phyloP scores from a whole-genome alignment of 2,797 vertebrate genomes.

The Echiichthys vipera region DNA sequence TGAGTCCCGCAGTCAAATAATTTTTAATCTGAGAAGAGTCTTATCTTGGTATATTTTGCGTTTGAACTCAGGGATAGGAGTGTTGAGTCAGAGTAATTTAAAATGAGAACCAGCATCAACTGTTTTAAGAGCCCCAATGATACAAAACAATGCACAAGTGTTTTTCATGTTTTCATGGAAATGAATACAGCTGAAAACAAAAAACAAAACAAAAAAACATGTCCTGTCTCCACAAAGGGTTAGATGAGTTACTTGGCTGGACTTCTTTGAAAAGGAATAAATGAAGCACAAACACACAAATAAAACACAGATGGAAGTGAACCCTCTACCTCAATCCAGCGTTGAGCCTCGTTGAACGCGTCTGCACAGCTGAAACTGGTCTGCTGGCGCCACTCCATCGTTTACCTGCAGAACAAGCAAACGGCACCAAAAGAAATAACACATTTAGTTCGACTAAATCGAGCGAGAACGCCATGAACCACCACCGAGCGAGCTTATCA shows the following conservation, averaged over 20 bases:
- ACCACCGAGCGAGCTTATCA: background rate
- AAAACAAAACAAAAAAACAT: no score
- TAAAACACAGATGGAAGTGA: background rate
- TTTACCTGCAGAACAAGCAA: conserved; percentile 9
- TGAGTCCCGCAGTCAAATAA: conserved; percentile 59
- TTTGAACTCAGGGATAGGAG: conserved; percentile 30
- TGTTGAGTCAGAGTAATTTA: background rate
- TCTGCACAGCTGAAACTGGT: conserved; percentile 83
- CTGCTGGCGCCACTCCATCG: conserved; percentile 90
- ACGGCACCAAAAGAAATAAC: background rate
- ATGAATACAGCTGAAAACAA: background rate
- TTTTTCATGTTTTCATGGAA: no score
- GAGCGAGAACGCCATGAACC: background rate
- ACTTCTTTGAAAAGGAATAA: background rate
- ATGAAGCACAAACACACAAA: background rate
- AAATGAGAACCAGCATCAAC: background rate
- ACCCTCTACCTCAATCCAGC: conserved; percentile 92
- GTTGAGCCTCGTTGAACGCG: conserved; percentile 90
- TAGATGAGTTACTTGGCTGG: background rate
- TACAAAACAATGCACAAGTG: background rate
- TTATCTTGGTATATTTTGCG: conserved; percentile 50
- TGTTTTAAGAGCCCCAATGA: background rate
- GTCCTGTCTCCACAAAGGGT: background rate
- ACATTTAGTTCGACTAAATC: background rate
- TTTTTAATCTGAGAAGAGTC: conserved; percentile 43